A percentile compares a stretch with the other conserved stretches of the same genome.
These are phyloP conservation scores for Mimas tiliae DNA, from an alignment of 2,888 invertebrate species.

Conservation along the genomic window DNA sequence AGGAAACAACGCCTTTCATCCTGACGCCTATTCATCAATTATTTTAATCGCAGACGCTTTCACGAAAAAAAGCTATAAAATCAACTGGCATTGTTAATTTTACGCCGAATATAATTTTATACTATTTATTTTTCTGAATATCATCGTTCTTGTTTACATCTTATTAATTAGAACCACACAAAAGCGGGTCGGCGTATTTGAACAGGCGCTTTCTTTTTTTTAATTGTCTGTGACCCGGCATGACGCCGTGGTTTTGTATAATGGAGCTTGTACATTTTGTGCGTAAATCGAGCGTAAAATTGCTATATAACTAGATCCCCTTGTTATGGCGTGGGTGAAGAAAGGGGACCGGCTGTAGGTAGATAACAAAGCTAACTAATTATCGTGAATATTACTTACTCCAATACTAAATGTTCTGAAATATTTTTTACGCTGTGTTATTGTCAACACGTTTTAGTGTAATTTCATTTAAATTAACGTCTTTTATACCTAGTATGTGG, in stretches of 20 bases:
- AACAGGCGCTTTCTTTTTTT: conserved; percentile 51
- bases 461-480: too few species aligned
- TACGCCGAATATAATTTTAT: conserved; percentile 67
- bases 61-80: conserved; percentile 59
- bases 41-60: conserved; percentile 43
- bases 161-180: conserved; percentile 80
- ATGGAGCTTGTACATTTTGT: conserved; percentile 68
- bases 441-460: too few species aligned
- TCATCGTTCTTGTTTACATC: conserved; percentile 81
- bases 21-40: conserved; percentile 51
- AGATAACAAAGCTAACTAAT: neutral
- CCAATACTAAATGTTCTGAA: too few species aligned
- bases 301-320: conserved; percentile 63
- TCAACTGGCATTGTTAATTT: conserved; percentile 73
- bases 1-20: conserved; percentile 58
- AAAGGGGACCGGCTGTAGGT: conserved; percentile 16
- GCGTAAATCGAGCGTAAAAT: conserved; percentile 82
- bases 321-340: conserved; percentile 46
- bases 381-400: neutral
- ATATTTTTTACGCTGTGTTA: too few species aligned
- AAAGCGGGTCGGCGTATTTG: conserved; percentile 54
- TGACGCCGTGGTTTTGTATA: conserved; percentile 66
- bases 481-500: too few species aligned
- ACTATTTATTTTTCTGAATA: conserved; percentile 81
- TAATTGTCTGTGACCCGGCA: conserved; percentile 66